phyloP scores from a whole-genome alignment of 2,113 vertebrate species.

The Saimiri boliviensis region DNA sequence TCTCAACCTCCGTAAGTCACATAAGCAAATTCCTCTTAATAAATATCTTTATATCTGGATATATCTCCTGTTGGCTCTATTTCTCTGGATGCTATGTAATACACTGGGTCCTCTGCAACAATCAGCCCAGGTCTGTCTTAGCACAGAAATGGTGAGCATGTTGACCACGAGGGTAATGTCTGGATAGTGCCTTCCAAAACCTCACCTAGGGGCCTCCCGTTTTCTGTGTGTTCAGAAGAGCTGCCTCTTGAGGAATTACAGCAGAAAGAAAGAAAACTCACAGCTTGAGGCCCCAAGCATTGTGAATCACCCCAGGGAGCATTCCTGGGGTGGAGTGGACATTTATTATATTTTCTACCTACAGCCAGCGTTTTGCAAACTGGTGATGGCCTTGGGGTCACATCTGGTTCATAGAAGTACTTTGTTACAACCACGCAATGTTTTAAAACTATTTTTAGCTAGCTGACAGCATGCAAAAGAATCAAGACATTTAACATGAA shows the following conservation, averaged over 20 bases:
- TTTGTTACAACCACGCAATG: neutral
- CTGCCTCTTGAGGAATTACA: neutral
- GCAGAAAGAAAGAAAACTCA: neutral
- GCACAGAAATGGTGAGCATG: neutral
- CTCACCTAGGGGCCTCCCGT: neutral
- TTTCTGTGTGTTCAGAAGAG: neutral
- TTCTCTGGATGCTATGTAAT: neutral
- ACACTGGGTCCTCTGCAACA: neutral
- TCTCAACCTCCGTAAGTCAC: neutral
- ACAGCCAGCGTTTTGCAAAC: neutral
- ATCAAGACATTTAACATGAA: slow-evolving; percentile 36
- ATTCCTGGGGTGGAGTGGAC: neutral
- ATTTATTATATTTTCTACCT: neutral
- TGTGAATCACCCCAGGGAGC: neutral
- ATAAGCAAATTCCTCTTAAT: neutral
- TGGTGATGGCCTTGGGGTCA: neutral
- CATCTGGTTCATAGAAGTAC: slow-evolving; percentile 30
- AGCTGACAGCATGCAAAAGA: slow-evolving; percentile 48
- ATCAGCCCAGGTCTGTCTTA: neutral
- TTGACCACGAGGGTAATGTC: neutral
- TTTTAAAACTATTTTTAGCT: slow-evolving; percentile 59
- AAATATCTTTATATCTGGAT: neutral
- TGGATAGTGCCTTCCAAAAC: neutral
- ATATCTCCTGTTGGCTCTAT: neutral
- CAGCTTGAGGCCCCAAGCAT: neutral